A percentile compares a stretch with the other conserved stretches of the same genome.
phyloP scores from a whole-genome alignment of 2,888 invertebrate genomes.

The Stenchaetothrips biformis region DNA sequence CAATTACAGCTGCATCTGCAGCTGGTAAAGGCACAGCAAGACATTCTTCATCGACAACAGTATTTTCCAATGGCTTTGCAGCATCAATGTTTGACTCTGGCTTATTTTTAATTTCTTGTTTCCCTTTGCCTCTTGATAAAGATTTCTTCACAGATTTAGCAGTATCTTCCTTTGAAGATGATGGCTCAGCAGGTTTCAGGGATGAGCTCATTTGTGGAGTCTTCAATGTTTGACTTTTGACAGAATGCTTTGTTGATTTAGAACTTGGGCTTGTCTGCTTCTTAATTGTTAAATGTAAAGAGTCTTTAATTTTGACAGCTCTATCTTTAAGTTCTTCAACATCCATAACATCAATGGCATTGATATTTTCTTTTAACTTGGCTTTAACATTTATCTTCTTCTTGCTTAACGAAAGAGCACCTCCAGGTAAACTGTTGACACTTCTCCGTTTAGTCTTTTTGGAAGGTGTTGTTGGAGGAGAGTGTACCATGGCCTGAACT shows the following conservation, averaged over 20 bases:
- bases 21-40: neutral
- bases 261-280: neutral
- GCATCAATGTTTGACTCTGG: no score
- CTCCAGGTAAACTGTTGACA: neutral
- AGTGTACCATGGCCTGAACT: neutral
- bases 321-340: neutral
- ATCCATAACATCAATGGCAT: neutral
- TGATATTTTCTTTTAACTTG: constrained; percentile 25
- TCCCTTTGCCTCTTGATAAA: neutral
- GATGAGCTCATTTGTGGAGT: no score
- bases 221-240: neutral
- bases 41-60: neutral
- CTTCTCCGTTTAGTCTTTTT: neutral
- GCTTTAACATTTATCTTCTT: constrained; percentile 37
- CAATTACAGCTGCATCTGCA: neutral
- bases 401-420: neutral
- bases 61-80: neutral
- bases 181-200: neutral
- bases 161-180: no score
- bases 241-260: neutral
- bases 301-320: neutral
- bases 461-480: neutral
- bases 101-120: neutral
- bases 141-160: neutral
- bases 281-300: neutral